These are phyloP conservation scores for Pseudococcus jackbeardsleyi DNA, from an alignment of 2,888 invertebrate genomes.

Conservation along the genomic window DNA sequence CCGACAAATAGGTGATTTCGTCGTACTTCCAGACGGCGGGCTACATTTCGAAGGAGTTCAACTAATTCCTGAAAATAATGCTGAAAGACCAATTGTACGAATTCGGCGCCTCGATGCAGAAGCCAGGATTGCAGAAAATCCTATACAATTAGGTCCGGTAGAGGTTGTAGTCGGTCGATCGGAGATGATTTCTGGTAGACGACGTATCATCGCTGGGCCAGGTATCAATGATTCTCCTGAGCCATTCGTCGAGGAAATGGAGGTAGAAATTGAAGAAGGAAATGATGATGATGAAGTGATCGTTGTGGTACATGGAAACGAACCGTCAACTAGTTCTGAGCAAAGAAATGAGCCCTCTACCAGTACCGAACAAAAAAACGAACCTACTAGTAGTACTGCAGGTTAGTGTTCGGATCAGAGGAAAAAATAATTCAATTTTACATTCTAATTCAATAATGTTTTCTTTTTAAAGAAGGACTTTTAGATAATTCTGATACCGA, in stretches of 20 bases:
- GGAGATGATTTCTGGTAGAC: neutral
- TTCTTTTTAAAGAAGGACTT: neutral
- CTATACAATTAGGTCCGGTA: neutral
- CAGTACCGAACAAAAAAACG: neutral
- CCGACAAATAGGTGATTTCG: slow-evolving; percentile 7
- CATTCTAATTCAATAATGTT: neutral
- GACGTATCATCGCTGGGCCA: slow-evolving; percentile 15
- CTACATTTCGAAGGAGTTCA: neutral
- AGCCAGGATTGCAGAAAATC: neutral
- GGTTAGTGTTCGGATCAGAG: neutral
- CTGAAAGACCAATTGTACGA: neutral
- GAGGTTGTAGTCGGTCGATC: neutral
- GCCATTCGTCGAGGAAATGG: slow-evolving; percentile 10
- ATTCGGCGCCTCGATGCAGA: neutral
- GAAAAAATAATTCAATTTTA: neutral
- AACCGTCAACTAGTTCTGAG: neutral
- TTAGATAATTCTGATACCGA: neutral
- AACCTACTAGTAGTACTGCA: neutral
- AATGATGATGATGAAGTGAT: neutral
- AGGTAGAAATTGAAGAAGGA: neutral
- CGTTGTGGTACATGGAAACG: neutral
- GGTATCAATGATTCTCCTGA: slow-evolving; percentile 33
- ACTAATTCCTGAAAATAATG: neutral
- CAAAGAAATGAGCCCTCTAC: neutral
- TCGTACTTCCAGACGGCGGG: neutral